Percentiles rank a stretch among this genome's conserved stretches.
Conservation (phyloP, 1,140 invertebrate species). For the Phthorimaea operculella region DNA sequence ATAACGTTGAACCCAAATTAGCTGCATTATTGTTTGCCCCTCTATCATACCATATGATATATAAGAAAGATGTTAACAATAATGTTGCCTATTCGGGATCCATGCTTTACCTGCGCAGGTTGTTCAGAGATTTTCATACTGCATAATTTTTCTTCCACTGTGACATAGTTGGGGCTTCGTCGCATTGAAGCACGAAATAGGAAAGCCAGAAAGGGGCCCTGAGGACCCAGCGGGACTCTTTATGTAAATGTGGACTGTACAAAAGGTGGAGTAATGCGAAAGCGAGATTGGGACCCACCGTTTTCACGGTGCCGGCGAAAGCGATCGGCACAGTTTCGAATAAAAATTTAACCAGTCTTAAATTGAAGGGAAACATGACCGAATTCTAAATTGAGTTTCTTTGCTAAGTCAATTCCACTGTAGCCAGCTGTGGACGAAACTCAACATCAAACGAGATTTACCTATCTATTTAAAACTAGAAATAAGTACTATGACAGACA, state of each 20-base stretch:
- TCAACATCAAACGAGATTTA: too few relatives aligned
- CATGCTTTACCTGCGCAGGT: too few relatives aligned
- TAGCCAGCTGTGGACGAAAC: too few relatives aligned
- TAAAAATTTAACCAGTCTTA: slow-evolving; percentile 27
- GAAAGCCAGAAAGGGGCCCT: slow-evolving; percentile 48
- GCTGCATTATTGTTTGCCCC: too few relatives aligned
- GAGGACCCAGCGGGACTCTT: slow-evolving; percentile 43
- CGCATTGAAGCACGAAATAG: slow-evolving; percentile 50
- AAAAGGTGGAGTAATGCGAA: slow-evolving; percentile 52
- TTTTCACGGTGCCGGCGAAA: slow-evolving; percentile 31
- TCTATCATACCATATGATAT: too few relatives aligned
- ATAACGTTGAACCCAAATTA: too few relatives aligned
- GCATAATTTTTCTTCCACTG: too few relatives aligned
- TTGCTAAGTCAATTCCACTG: not conserved
- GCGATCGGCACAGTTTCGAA: slow-evolving; percentile 31
- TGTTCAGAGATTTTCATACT: too few relatives aligned
- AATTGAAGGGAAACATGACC: slow-evolving; percentile 29
- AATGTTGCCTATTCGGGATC: too few relatives aligned
- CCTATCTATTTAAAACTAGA: too few relatives aligned
- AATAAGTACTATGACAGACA: too few relatives aligned
- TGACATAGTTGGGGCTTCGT: slow-evolving; percentile 27
- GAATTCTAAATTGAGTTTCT: not conserved
- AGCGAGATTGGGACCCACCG: slow-evolving; percentile 42
- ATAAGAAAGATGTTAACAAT: too few relatives aligned
- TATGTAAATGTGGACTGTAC: slow-evolving; percentile 50